Evolutionary conservation across 1,140 invertebrate genomes (phyloP), one percentile per base, ranked within the genome.

Genomic region (Sipha flava): DNA sequence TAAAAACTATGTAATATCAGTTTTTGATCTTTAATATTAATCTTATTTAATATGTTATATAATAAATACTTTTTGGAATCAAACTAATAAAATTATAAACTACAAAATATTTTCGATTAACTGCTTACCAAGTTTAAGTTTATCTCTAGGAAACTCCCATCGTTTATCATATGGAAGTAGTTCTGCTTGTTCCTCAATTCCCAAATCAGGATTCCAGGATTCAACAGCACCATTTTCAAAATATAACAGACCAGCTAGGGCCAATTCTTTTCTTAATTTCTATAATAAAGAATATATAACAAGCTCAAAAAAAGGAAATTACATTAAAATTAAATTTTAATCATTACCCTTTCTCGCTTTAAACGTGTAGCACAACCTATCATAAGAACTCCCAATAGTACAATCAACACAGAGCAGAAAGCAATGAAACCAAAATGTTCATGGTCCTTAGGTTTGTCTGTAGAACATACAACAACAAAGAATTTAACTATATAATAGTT

Each of bases 101-200:
- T 40, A 34, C 5, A n/a, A 57, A 12, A 12, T 2, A 23, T 34
- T 7, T 54, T 26, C 43, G 18, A 62, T 47, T 72, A 75, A 62
- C 49, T 81, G 83, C 83, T 86, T 88, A 92, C 95, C 95, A 84
- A 97, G 87, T 84, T 91, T 91, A 1, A 98, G 86, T 85, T 91
- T 91, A 70, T 95, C 93, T 21, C 91, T 86, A 0, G 95, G 94
- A 85, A 97, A 96, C 86, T 98, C 95, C 88, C 92, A 98, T 83
- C 91, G 91, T 80, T 91, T 90, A 84, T 98, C 92, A 81, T 98
- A 98, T 0, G 96, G 95, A 54, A 98, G 86, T 23, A 95, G 86
- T 81, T 95, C 94, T 0, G 94, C 95, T 87, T 98, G 96, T 84
- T 97, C 95, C 68, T 94, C 93, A 0, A 98, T 88, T 0, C 92